Percentiles rank a stretch among this genome's conserved stretches.
These are phyloP conservation scores for Formica aserva DNA, from an alignment of 2,888 invertebrate genomes.

Conservation along the genomic window DNA sequence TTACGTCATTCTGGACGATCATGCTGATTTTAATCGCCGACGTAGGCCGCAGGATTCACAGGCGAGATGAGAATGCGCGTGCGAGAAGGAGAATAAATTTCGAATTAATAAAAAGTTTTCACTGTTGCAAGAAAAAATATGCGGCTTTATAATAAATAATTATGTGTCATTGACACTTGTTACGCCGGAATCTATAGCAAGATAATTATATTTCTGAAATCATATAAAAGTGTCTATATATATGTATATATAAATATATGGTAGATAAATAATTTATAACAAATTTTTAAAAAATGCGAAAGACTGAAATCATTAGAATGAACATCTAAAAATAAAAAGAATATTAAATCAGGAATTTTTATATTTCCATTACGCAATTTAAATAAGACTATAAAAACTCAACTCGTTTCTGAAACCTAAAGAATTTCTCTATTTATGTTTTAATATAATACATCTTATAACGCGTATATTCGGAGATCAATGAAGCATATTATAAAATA, in stretches of 20 bases:
- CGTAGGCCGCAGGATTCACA: conserved; percentile 27
- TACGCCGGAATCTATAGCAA: not conserved
- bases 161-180: not conserved
- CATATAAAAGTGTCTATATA: not conserved
- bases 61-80: not conserved
- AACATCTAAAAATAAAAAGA: not conserved
- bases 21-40: conserved; percentile 53
- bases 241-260: not conserved
- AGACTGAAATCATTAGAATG: not conserved
- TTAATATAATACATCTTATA: not conserved
- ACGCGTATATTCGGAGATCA: not conserved
- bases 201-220: not conserved
- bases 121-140: conserved; percentile 11
- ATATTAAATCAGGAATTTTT: not conserved
- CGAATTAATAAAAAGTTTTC: conserved; percentile 3
- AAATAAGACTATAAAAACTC: not conserved
- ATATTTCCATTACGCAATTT: not conserved
- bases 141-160: conserved; percentile 33
- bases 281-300: not conserved
- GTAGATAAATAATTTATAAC: not conserved
- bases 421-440: not conserved
- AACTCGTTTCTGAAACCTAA: not conserved
- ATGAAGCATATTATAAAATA: not conserved
- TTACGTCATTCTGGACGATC: conserved; percentile 54
- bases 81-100: conserved; percentile 16